These are phyloP conservation scores for Clarias fuscus DNA, from an alignment of 2,797 vertebrate genomes.

Conservation along the genomic window DNA sequence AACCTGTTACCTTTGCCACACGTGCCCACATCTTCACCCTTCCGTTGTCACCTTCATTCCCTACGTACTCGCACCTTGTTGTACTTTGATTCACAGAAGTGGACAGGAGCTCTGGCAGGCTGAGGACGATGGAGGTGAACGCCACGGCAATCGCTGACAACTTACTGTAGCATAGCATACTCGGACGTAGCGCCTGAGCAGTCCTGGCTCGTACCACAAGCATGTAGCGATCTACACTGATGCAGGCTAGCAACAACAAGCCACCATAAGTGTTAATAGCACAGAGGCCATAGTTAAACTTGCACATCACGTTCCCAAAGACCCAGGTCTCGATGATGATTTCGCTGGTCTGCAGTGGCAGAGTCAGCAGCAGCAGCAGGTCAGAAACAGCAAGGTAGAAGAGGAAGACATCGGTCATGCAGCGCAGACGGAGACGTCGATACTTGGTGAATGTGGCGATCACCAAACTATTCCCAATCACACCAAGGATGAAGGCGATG, in stretches of 20 bases:
- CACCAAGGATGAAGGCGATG: constrained; percentile 77
- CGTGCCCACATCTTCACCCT: constrained; percentile 69
- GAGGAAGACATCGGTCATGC: constrained; percentile 83
- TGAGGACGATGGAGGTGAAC: constrained; percentile 76
- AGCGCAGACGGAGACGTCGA: constrained; percentile 69
- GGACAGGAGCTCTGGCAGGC: constrained; percentile 81
- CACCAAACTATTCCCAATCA: constrained; percentile 82
- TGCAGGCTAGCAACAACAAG: constrained; percentile 86
- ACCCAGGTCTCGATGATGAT: constrained; percentile 71
- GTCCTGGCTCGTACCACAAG: constrained; percentile 76
- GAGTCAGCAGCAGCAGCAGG: constrained; percentile 81
- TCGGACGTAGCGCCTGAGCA: constrained; percentile 63
- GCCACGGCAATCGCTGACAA: constrained; percentile 68
- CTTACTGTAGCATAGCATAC: constrained; percentile 63
- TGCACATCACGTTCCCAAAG: constrained; percentile 71
- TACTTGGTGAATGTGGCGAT: constrained; percentile 79
- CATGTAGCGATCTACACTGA: constrained; percentile 89
- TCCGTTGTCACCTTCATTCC: constrained; percentile 35
- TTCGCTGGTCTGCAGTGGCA: constrained; percentile 75
- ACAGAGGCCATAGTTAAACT: constrained; percentile 72
- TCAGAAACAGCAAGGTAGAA: constrained; percentile 87
- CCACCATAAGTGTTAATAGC: constrained; percentile 87
- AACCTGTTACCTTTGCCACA: constrained; percentile 76
- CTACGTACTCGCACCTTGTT: constrained; percentile 51
- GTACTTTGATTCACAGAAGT: constrained; percentile 53